Conservation (phyloP, 2,888 invertebrate genomes). For the Ormyrus rosae region DNA sequence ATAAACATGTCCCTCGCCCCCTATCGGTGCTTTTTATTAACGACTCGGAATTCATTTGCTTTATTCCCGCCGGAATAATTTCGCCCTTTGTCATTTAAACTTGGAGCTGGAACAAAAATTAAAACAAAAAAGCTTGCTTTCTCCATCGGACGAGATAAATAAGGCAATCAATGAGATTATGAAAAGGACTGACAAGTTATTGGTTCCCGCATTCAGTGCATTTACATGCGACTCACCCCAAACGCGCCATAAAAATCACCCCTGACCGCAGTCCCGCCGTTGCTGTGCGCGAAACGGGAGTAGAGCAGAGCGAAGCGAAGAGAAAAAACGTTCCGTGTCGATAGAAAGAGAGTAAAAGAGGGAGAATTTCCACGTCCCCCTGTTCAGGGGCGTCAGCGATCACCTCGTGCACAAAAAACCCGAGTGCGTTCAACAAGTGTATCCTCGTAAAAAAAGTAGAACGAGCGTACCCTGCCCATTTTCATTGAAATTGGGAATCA, state of each 20-base stretch:
- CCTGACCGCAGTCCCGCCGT: conserved; percentile 61
- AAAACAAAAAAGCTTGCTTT: background rate
- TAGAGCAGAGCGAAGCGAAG: conserved; percentile 67
- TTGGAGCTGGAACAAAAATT: background rate
- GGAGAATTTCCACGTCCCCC: conserved; percentile 58
- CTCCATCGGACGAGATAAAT: conserved; percentile 8
- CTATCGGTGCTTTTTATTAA: conserved; percentile 16
- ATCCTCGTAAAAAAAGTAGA: conserved; percentile 69
- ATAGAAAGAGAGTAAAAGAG: conserved; percentile 63
- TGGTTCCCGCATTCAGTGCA: conserved; percentile 62
- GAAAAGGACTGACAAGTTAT: conserved; percentile 54
- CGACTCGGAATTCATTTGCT: background rate
- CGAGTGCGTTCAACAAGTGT: conserved; percentile 74
- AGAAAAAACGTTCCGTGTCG: conserved; percentile 68
- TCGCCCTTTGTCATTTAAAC: background rate
- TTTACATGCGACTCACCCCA: conserved; percentile 67
- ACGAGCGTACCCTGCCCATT: conserved; percentile 66
- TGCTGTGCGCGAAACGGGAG: conserved; percentile 59
- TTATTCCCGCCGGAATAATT: background rate
- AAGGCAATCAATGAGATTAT: conserved; percentile 42
- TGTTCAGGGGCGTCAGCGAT: conserved; percentile 60
- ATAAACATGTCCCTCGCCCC: conserved; percentile 49
- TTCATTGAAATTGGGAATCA: conserved; percentile 74
- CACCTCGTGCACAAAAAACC: conserved; percentile 63
- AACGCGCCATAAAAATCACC: conserved; percentile 71